Evolutionary conservation across 2,113 vertebrate species (phyloP), one percentile per base, ranked within the genome.

Genomic region (Leptocoma aspasia): DNA sequence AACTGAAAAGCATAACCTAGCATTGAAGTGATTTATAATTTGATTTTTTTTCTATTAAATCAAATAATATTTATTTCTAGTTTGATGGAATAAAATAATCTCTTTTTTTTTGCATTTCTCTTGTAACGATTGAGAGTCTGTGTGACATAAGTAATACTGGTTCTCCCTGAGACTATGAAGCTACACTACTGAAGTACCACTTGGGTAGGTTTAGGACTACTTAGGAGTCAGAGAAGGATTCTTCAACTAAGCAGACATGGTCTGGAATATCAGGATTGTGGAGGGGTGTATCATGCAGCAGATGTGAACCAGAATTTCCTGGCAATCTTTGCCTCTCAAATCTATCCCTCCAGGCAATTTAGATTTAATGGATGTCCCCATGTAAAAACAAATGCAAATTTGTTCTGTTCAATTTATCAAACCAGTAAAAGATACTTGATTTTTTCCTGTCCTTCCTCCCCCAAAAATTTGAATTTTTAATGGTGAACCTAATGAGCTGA

Each of bases 71-170:
- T 59, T 61, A 54, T 31, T 26, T 35, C 10, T 26, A 71, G 6
- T 70, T 68, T 60, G 49, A 69, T 28, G 12, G 8, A 78, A 77
- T 24, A 45, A 78, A 73, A 57, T 19, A 47, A 9, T 31, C 3
- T n/a, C 60, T 9, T n/a, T 84, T 81, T 35, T 37, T 75, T 87
- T 70, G n/a, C 8, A 27, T 9, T 23, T 59, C 3, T 37, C 13
- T 81, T n/a, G 20, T 54, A 59, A 63, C 37, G n/a, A 78, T 42
- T 81, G 63, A 47, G 9, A 71, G 6, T 61, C 30, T 61, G 2
- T 0, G 0, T 24, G 15, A 45, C 1, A 2, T 26, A 54, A 71
- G 10, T 31, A 31, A 54, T 23, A 30, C 2, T 63, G 12, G 9
- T 52, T 76, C 2, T 69, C 12, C 26, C 22, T 76, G 9, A 52